Conservation (phyloP, 1,140 invertebrate genomes). For the Euura saliciscinereae region DNA sequence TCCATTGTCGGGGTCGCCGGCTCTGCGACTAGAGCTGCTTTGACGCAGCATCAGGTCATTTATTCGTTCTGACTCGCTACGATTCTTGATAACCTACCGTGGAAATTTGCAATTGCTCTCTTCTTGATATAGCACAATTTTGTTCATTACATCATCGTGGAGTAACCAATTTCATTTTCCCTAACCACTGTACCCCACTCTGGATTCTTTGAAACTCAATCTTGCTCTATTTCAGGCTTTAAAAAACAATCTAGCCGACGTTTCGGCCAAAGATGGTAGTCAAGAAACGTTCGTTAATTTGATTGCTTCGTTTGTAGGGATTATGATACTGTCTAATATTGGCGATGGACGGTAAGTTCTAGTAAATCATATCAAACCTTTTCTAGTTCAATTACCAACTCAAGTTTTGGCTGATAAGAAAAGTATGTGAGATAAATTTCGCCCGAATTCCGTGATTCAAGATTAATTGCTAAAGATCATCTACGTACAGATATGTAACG, state of each 20-base stretch:
- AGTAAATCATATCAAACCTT: not conserved
- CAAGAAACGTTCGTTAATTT: constrained; percentile 96
- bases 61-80: constrained; percentile 14
- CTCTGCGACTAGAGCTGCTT: constrained; percentile 87
- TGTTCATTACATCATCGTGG: constrained; percentile 3
- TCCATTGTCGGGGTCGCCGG: constrained; percentile 87
- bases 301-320: constrained; percentile 77
- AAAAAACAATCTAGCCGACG: constrained; percentile 89
- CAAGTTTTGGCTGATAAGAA: not conserved
- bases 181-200: not conserved
- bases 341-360: constrained; percentile 59
- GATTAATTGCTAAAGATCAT: constrained; percentile 15
- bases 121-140: not conserved
- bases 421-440: constrained; percentile 9
- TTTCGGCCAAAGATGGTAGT: constrained; percentile 94
- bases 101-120: not conserved
- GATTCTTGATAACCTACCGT: not conserved
- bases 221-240: constrained; percentile 65
- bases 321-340: constrained; percentile 77
- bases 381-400: not conserved
- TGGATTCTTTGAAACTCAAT: constrained; percentile 3
- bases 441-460: not conserved
- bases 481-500: constrained; percentile 66
- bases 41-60: constrained; percentile 86
- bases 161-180: not conserved